These are phyloP conservation scores for Propithecus deckenii DNA, from an alignment of 2,797 vertebrate species.

Conservation along the genomic window DNA sequence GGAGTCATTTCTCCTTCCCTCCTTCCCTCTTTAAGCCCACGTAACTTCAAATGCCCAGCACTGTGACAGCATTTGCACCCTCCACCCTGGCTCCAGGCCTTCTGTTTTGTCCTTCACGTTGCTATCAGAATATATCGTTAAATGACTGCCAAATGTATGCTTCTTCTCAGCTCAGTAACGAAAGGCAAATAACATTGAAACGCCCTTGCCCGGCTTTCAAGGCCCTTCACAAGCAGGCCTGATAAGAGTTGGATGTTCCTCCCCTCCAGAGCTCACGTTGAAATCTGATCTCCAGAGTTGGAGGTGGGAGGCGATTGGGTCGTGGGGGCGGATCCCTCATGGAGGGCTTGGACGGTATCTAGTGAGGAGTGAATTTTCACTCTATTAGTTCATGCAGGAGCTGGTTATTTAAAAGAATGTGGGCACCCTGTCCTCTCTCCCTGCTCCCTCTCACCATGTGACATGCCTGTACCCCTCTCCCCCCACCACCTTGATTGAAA, in stretches of 20 bases:
- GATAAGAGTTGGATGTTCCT: neutral
- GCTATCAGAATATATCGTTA: neutral
- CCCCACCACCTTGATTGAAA: neutral
- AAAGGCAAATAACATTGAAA: neutral
- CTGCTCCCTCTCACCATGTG: neutral
- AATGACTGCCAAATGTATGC: neutral
- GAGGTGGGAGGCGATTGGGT: neutral
- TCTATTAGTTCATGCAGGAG: neutral
- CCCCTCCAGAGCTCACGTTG: neutral
- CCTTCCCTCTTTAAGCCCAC: neutral
- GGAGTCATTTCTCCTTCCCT: neutral
- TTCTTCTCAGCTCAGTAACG: neutral
- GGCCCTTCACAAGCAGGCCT: neutral
- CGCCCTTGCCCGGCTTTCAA: neutral
- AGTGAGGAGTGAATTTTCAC: neutral
- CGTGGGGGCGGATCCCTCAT: too few relatives aligned
- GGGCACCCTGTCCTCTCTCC: too few relatives aligned
- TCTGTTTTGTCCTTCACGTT: neutral
- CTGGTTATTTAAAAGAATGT: neutral
- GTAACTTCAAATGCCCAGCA: neutral
- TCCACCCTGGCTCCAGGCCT: neutral
- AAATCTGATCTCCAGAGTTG: neutral
- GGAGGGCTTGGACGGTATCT: too few relatives aligned
- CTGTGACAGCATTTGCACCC: neutral
- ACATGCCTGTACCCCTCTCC: neutral